Evolutionary conservation across 2,888 invertebrate species (phyloP).

Genomic region (Melanostoma scalare): DNA sequence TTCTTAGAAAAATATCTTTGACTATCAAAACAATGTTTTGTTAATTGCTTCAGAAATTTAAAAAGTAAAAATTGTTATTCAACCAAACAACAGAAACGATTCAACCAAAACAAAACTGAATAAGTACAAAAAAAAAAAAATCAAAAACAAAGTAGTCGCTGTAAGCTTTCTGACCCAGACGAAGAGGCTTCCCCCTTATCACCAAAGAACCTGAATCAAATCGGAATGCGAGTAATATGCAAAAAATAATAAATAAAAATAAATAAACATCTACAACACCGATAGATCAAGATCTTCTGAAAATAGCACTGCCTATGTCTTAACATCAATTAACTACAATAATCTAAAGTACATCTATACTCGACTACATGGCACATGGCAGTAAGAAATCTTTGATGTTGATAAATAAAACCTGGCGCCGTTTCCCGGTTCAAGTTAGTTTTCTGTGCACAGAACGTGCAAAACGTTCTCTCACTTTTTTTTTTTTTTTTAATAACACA

Average conservation of each 20-base stretch:
- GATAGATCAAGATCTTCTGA: too few relatives aligned
- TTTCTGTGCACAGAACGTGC: conserved; percentile 20
- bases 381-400: conserved; percentile 20
- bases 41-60: too few relatives aligned
- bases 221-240: background rate
- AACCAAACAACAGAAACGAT: too few relatives aligned
- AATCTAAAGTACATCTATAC: background rate
- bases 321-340: too few relatives aligned
- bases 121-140: too few relatives aligned
- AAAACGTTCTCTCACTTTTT: conserved; percentile 11
- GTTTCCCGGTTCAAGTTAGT: conserved; percentile 30
- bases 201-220: conserved; percentile 10
- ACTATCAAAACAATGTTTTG: too few relatives aligned
- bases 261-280: background rate
- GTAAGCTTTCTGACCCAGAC: too few relatives aligned
- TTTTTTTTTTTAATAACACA: background rate
- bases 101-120: too few relatives aligned
- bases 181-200: conserved; percentile 1
- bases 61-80: too few relatives aligned
- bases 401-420: conserved; percentile 29
- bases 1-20: too few relatives aligned
- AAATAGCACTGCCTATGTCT: too few relatives aligned
- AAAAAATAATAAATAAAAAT: conserved; percentile 1
- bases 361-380: background rate
- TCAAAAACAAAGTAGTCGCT: too few relatives aligned